phyloP scores from a whole-genome alignment of 2,888 invertebrate species.

The Myopa testacea region DNA sequence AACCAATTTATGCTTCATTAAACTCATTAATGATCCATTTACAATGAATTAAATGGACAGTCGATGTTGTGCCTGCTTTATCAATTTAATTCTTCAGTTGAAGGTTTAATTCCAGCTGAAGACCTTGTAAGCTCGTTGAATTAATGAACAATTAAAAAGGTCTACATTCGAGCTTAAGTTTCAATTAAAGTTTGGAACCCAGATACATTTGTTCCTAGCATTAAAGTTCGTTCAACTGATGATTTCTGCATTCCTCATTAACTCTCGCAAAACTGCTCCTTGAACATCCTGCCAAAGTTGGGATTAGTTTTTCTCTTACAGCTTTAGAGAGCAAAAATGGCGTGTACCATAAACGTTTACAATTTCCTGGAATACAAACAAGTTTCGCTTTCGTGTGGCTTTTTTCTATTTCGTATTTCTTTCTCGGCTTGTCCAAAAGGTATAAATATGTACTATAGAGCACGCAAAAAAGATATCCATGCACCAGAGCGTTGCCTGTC shows the following conservation, averaged over 20 bases:
- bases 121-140: too few relatives aligned
- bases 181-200: background rate
- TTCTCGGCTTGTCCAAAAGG: background rate
- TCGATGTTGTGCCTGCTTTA: too few relatives aligned
- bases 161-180: too few relatives aligned
- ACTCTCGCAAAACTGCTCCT: background rate
- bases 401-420: constrained; percentile 11
- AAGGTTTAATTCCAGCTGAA: too few relatives aligned
- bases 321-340: background rate
- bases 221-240: too few relatives aligned
- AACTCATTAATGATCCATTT: too few relatives aligned
- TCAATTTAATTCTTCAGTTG: too few relatives aligned
- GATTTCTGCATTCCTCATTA: background rate
- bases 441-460: background rate
- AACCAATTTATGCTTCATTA: too few relatives aligned
- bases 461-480: background rate
- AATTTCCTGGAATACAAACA: background rate
- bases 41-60: too few relatives aligned
- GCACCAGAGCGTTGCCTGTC: background rate
- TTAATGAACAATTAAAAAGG: too few relatives aligned
- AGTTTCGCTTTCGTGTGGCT: constrained; percentile 22
- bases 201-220: background rate
- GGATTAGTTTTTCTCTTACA: background rate
- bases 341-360: background rate
- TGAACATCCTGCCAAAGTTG: background rate